Conservation (phyloP, 2,888 invertebrate genomes). For the Clistopyga incitator region DNA sequence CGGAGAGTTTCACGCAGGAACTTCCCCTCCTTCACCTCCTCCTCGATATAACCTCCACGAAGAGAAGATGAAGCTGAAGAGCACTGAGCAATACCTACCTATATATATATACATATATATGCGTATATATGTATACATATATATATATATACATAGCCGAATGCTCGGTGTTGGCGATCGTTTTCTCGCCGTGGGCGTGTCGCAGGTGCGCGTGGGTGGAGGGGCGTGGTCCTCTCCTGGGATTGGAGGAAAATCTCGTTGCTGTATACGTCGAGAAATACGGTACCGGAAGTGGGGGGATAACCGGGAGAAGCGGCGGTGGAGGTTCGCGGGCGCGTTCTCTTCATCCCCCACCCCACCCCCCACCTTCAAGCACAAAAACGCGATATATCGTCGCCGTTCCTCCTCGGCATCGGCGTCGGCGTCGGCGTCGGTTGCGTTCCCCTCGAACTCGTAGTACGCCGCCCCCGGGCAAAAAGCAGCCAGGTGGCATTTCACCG, state of each 20-base stretch:
- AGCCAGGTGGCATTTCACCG: conserved; percentile 84
- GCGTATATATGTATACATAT: conserved; percentile 32
- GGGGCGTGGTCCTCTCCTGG: conserved; percentile 79
- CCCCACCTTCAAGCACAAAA: conserved; percentile 75
- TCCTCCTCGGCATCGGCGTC: conserved; percentile 45
- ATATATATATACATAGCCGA: conserved; percentile 31
- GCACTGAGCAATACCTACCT: conserved; percentile 52
- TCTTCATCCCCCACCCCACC: conserved; percentile 43
- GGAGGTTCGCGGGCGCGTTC: conserved; percentile 46
- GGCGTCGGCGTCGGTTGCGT: conserved; percentile 24
- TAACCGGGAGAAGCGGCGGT: conserved; percentile 51
- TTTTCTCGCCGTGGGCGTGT: conserved; percentile 80
- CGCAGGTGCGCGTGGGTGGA: conserved; percentile 84
- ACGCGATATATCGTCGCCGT: conserved; percentile 79
- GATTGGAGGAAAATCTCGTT: conserved; percentile 77
- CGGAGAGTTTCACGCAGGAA: conserved; percentile 57
- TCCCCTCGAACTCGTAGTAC: conserved; percentile 45
- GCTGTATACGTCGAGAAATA: conserved; percentile 50
- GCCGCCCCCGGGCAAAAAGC: conserved; percentile 79
- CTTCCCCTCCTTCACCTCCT: no score
- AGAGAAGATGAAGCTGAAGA: conserved; percentile 33
- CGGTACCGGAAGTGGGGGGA: conserved; percentile 71
- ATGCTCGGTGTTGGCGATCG: conserved; percentile 46
- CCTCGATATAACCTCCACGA: conserved; percentile 43
- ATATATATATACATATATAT: background rate